These are phyloP conservation scores for Phalacrocorax pelagicus DNA, from an alignment of 2,113 vertebrate species.

Conservation along the genomic window DNA sequence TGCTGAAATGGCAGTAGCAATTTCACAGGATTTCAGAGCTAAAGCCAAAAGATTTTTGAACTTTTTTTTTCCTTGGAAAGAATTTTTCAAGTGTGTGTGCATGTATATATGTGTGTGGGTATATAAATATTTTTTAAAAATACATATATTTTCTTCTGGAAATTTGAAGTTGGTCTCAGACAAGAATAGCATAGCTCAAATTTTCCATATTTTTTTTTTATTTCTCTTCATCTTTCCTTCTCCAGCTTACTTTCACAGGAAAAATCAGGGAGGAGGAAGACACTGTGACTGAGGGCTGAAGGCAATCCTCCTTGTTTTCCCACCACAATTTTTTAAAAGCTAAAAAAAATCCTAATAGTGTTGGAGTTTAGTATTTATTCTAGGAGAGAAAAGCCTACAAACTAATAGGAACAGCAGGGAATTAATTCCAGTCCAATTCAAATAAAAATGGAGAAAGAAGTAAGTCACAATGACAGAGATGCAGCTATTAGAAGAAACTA, in stretches of 20 bases:
- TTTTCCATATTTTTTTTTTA: not conserved
- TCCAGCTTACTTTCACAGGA: not conserved
- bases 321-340: not conserved
- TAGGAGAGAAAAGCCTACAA: not conserved
- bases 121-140: no score
- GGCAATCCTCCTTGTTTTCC: not conserved
- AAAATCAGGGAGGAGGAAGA: not conserved
- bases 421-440: slow-evolving; percentile 28
- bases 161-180: not conserved
- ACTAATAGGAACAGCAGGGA: slow-evolving; percentile 3
- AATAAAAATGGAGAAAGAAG: slow-evolving; percentile 1
- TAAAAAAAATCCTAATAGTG: not conserved
- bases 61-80: not conserved
- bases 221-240: not conserved
- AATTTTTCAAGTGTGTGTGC: not conserved
- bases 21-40: not conserved
- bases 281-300: not conserved
- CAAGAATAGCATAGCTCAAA: not conserved
- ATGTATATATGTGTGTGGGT: fast-evolving
- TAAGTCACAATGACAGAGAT: not conserved
- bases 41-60: not conserved
- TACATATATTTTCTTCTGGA: not conserved
- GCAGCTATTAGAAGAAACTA: not conserved
- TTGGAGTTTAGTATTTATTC: not conserved
- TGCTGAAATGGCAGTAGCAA: not conserved